Evolutionary conservation across 2,113 vertebrate genomes (phyloP).

Genomic region (Perca fluviatilis): DNA sequence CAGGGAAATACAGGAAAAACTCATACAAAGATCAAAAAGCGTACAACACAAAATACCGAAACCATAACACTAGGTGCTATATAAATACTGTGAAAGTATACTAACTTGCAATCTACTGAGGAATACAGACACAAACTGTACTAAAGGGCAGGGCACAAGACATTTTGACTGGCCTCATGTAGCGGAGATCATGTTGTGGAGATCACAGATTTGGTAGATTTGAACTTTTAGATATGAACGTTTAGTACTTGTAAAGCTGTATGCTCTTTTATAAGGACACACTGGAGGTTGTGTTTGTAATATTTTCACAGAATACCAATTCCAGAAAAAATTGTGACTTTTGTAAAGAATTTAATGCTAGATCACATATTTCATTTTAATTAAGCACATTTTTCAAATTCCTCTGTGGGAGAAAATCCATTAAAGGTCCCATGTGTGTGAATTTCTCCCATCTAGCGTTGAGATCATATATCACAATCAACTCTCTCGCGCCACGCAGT

Average conservation of each 20-base stretch:
- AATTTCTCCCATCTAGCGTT: too few relatives aligned
- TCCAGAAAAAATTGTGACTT: not conserved
- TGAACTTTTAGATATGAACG: not conserved
- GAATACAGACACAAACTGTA: too few relatives aligned
- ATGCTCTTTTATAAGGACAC: not conserved
- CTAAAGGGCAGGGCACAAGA: conserved; percentile 25
- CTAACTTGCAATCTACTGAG: too few relatives aligned
- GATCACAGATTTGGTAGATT: conserved; percentile 9
- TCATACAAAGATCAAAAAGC: too few relatives aligned
- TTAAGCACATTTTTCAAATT: not conserved
- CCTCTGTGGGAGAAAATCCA: too few relatives aligned
- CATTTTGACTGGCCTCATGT: conserved; percentile 6
- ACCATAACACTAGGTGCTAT: too few relatives aligned
- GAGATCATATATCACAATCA: too few relatives aligned
- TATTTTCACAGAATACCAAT: not conserved
- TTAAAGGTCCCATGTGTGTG: too few relatives aligned
- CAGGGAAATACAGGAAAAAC: too few relatives aligned
- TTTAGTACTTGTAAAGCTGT: not conserved
- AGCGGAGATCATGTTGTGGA: not conserved
- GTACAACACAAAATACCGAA: too few relatives aligned
- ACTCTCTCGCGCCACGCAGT: too few relatives aligned
- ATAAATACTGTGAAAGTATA: too few relatives aligned
- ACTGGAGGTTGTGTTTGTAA: not conserved
- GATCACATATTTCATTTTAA: not conserved
- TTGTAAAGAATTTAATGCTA: not conserved